phyloP scores from a whole-genome alignment of 2,797 vertebrate species.

The Oophaga sylvatica region DNA sequence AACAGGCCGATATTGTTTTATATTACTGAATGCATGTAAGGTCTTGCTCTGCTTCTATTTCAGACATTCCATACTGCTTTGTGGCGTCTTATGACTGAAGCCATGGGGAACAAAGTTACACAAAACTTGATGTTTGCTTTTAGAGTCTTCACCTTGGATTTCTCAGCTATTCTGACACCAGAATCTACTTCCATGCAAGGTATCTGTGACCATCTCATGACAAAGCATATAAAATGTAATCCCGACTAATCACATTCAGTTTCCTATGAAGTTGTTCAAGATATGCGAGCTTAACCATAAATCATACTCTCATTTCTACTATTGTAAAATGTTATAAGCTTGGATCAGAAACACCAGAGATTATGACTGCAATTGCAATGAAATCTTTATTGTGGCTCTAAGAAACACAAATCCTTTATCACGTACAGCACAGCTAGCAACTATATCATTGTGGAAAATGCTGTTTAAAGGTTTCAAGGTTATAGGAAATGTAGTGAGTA shows the following conservation, averaged over 20 bases:
- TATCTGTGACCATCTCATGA: not conserved
- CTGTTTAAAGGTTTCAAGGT: not conserved
- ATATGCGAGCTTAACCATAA: not conserved
- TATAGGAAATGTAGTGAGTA: not conserved
- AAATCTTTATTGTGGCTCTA: not conserved
- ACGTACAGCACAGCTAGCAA: not conserved
- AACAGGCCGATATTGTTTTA: not conserved
- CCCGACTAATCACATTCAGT: not conserved
- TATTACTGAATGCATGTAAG: not conserved
- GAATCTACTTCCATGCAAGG: constrained; percentile 20
- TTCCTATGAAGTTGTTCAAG: not conserved
- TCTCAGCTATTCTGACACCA: constrained; percentile 53
- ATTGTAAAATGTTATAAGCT: not conserved
- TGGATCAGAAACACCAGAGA: not conserved
- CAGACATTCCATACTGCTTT: constrained; percentile 83
- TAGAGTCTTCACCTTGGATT: constrained; percentile 73
- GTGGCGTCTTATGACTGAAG: constrained; percentile 76
- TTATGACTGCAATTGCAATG: not conserved
- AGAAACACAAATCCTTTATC: not conserved
- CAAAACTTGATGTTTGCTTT: constrained; percentile 74
- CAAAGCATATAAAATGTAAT: not conserved
- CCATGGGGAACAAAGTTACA: constrained; percentile 70
- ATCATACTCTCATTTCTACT: not conserved
- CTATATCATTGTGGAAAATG: not conserved
- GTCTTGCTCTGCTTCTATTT: constrained; percentile 54